Base-by-base conservation (phyloP, 2,113 vertebrate genomes). In the Cochlearius cochlearius region DNA sequence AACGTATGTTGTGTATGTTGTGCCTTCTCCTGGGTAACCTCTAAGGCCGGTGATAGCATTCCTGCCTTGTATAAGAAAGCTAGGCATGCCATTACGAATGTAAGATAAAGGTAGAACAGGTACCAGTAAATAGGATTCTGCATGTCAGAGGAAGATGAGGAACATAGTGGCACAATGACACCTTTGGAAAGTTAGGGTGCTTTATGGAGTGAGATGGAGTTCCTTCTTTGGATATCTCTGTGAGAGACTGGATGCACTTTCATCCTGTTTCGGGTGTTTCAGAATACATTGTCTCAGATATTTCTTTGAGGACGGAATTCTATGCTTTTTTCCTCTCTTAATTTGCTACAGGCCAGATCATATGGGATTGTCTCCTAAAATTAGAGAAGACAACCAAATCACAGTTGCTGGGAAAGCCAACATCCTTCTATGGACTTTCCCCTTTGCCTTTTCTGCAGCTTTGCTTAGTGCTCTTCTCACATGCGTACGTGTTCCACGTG, bases 401-500 rank as follows among this genome's bases (percentile, higher is more conserved):
- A n/a, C 10, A 19, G 4, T n/a, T 79, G 14, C 36, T 78, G 63
- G 56, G n/a, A 69, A 68, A 90, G 49, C 8, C 14, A 63, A 9
- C 1, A 38, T n/a, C 32, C 11, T 73, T 62, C 41, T 60, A 2
- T 14, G 4, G n/a, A 22, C 29, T 85, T 92, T 64, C 25, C 4
- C 20, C 10, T 52, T 67, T 27, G 36, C 56, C 25, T 92, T 50
- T 36, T 72, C 43, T 25, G 9, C 17, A 74, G 50, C 5, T 88
- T 77, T 83, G 29, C 36, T 60, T 63, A 25, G 7, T 0, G 0
- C 6, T 36, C 8, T 47, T 69, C 85, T 69, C 14, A 14, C 5
- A 12, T 9, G 2, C 0, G 0, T 55, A 17, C 2, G 2, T 60
- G 15, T 56, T 27, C 30, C 45, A 26, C 3, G 16, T 38, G 43